Evolutionary conservation across 2,888 invertebrate genomes (phyloP), one percentile per base, ranked within the genome.

Genomic region (Synergus japonicus): DNA sequence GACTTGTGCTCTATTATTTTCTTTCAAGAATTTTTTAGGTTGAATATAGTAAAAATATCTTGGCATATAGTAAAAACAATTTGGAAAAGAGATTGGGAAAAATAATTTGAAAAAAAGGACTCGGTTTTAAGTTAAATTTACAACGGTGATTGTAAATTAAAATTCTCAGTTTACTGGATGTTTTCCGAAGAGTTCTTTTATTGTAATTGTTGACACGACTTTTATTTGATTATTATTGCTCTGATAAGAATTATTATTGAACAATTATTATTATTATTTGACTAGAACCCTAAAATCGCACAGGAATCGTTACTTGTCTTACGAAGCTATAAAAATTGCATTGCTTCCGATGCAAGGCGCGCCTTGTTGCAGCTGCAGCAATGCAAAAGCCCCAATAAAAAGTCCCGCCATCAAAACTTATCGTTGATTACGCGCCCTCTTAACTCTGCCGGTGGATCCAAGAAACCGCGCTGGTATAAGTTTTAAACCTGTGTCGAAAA

Each of bases 381-480:
- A 60, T 60, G 9, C 10, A 60, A 60, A 22, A 60, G 60, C 22
- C 22, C 22, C 3, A 18, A 60, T 22, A 60, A 60, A 60, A 60
- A 60, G 22, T 60, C 60, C 18, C n/a, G 12, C 60, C 60, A 22
- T 60, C 22, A 60, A 60, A 60, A 60, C 60, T 60, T 60, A 60
- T 60, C 12, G 60, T 60, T 60, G 22, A 60, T 60, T 60, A 60
- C 60, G 60, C 60, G 60, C 60, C 12, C 22, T 60, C 22, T 12
- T 60, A 60, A 60, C 60, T 60, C 60, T 60, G 22, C 22, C 60
- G 18, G 60, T 12, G 12, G 22, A 22, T 60, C 22, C 22, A 60
- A 60, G 22, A 18, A n/a, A n/a, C 54, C 54, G n/a, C 15, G 15
- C 10, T 0, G 22, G 60, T 10, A 29, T 29, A 29, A 60, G 22